These are phyloP conservation scores for Autographa pulchrina DNA, from an alignment of 2,888 invertebrate species.

Conservation along the genomic window DNA sequence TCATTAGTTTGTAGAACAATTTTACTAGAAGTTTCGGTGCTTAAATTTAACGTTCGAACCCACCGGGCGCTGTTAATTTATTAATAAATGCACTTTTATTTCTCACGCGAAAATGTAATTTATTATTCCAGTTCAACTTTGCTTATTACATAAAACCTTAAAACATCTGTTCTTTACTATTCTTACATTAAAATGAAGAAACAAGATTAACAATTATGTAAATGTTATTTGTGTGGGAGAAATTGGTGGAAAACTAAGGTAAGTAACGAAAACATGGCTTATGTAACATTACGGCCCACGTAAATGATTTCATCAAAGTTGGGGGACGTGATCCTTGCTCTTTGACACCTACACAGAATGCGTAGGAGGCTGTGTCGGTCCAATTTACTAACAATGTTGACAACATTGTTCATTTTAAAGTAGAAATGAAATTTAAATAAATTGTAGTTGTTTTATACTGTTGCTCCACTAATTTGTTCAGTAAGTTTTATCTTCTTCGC, in stretches of 20 bases:
- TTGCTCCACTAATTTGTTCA: neutral
- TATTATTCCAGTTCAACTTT: slow-evolving; percentile 33
- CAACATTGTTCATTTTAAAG: neutral
- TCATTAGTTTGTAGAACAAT: neutral
- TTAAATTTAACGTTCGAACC: slow-evolving; percentile 1
- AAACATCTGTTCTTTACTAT: slow-evolving; percentile 41
- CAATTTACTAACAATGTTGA: neutral
- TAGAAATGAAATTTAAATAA: neutral
- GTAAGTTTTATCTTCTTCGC: neutral
- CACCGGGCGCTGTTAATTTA: slow-evolving; percentile 10
- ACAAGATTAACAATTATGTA: slow-evolving; percentile 31
- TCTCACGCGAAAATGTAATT: slow-evolving; percentile 19
- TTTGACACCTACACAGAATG: slow-evolving; percentile 2
- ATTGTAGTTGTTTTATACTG: neutral
- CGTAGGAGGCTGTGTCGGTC: neutral
- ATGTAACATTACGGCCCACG: slow-evolving; percentile 33
- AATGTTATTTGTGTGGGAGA: slow-evolving; percentile 34
- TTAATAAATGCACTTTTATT: slow-evolving; percentile 17
- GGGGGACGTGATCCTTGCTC: slow-evolving; percentile 6
- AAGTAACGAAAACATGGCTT: slow-evolving; percentile 33
- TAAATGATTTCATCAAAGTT: slow-evolving; percentile 56
- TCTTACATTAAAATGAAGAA: slow-evolving; percentile 36
- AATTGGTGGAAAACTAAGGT: slow-evolving; percentile 43
- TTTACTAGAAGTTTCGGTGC: neutral
- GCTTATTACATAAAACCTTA: slow-evolving; percentile 36